Percentiles rank a stretch among this genome's conserved stretches.
phyloP scores from a whole-genome alignment of 2,797 vertebrate genomes.

The Acipenser oxyrinchus region DNA sequence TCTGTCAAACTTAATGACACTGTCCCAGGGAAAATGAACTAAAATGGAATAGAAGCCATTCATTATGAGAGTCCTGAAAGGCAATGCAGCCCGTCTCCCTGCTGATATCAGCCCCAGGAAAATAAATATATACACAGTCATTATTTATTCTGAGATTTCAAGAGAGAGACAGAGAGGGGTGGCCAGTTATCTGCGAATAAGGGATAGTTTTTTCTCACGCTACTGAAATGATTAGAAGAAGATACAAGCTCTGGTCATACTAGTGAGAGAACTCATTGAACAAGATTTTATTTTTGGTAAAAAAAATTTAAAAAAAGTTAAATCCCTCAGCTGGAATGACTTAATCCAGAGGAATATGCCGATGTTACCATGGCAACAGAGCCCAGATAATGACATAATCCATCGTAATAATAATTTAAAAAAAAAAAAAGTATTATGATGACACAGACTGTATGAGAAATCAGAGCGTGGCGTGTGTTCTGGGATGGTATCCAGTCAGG shows the following conservation, averaged over 20 bases:
- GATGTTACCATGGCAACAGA: too few relatives aligned
- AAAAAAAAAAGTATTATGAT: too few relatives aligned
- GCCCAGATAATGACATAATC: too few relatives aligned
- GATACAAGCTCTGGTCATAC: not conserved
- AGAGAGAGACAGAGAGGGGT: conserved; percentile 23
- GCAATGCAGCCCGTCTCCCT: conserved; percentile 29
- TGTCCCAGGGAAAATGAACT: conserved; percentile 55
- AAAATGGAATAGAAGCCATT: conserved; percentile 56
- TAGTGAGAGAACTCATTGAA: too few relatives aligned
- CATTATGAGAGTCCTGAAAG: conserved; percentile 38
- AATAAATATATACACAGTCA: conserved; percentile 54
- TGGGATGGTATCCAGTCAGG: too few relatives aligned
- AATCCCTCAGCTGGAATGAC: too few relatives aligned
- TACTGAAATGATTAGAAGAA: conserved; percentile 34
- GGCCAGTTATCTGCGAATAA: conserved; percentile 37
- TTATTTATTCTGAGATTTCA: conserved; percentile 53
- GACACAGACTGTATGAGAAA: too few relatives aligned
- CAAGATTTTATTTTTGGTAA: too few relatives aligned
- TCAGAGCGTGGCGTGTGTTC: too few relatives aligned
- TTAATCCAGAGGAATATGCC: too few relatives aligned
- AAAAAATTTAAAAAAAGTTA: too few relatives aligned
- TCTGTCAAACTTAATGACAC: conserved; percentile 64
- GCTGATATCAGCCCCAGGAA: conserved; percentile 39
- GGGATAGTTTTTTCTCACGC: conserved; percentile 36
- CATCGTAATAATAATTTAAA: too few relatives aligned